Conservation (phyloP, 2,113 vertebrate genomes). For the Calypte anna region DNA sequence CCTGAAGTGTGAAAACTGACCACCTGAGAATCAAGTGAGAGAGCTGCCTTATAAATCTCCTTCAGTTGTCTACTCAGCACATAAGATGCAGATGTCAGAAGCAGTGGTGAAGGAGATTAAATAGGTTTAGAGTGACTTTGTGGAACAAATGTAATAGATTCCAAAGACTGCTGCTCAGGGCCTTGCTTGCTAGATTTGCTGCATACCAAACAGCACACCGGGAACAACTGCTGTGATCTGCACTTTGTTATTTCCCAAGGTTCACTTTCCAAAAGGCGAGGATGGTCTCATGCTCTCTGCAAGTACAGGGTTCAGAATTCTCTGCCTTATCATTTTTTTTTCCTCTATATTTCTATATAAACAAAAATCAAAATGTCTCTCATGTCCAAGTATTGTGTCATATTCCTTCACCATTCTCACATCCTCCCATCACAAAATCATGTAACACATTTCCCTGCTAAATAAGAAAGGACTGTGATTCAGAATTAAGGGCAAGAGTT, state of each 20-base stretch:
- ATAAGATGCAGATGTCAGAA: neutral
- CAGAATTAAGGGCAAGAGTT: neutral
- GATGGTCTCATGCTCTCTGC: neutral
- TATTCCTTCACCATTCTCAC: neutral
- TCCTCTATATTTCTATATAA: neutral
- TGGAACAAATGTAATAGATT: slow-evolving; percentile 60
- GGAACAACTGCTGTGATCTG: neutral
- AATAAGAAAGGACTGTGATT: neutral
- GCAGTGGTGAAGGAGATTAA: slow-evolving; percentile 49
- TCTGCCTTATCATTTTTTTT: neutral
- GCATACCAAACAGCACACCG: slow-evolving; percentile 27
- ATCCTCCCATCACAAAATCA: neutral
- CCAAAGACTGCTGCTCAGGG: slow-evolving; percentile 5
- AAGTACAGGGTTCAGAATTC: neutral
- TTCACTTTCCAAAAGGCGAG: neutral
- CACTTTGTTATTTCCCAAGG: neutral
- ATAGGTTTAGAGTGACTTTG: slow-evolving; percentile 55
- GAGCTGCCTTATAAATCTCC: slow-evolving; percentile 40
- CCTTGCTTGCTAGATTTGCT: neutral
- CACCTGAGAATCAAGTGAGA: neutral
- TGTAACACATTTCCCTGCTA: neutral
- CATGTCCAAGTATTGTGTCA: neutral
- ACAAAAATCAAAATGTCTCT: neutral
- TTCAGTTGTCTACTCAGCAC: neutral
- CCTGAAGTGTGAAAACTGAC: neutral